Conservation (phyloP, 2,113 vertebrate species). For the Sinocyclocheilus anshuiensis region DNA sequence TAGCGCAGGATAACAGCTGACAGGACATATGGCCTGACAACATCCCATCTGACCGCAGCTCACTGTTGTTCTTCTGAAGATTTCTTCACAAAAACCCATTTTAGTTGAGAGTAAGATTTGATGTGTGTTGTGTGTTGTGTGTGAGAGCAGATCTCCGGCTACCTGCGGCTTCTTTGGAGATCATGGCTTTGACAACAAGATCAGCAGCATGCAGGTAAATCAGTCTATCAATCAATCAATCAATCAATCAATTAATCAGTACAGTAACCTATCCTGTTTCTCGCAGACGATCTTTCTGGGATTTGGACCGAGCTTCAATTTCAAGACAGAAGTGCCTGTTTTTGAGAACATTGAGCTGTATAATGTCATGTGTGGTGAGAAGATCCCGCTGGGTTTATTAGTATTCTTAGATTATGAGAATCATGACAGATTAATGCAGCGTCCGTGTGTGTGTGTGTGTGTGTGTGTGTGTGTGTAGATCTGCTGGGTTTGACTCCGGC, state of each 20-base stretch:
- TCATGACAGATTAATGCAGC: not conserved
- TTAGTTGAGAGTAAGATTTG: not conserved
- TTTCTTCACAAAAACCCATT: no score
- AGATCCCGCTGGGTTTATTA: not conserved
- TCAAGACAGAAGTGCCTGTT: slow-evolving; percentile 87
- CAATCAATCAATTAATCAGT: no score
- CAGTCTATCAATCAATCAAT: not conserved
- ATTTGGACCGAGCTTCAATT: slow-evolving; percentile 93
- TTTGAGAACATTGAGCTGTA: slow-evolving; percentile 99
- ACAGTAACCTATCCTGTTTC: not conserved
- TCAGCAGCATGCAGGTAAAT: slow-evolving; percentile 95
- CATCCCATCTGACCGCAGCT: no score
- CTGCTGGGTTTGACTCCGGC: slow-evolving; percentile 89
- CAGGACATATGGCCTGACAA: no score
- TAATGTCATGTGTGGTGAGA: slow-evolving; percentile 98
- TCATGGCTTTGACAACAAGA: slow-evolving; percentile 98
- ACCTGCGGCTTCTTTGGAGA: slow-evolving; percentile 92
- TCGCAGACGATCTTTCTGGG: slow-evolving; percentile 93
- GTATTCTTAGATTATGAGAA: not conserved
- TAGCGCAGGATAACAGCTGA: no score
- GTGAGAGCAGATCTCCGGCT: slow-evolving; percentile 77
- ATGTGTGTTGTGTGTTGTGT: slow-evolving; percentile 65
- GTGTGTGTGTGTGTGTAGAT: slow-evolving; percentile 73
- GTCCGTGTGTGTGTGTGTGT: slow-evolving; percentile 42
- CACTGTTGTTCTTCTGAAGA: no score